Evolutionary conservation across 2,888 invertebrate species (phyloP), one percentile per base, ranked within the genome.

Genomic region (Pyrrhia umbra): DNA sequence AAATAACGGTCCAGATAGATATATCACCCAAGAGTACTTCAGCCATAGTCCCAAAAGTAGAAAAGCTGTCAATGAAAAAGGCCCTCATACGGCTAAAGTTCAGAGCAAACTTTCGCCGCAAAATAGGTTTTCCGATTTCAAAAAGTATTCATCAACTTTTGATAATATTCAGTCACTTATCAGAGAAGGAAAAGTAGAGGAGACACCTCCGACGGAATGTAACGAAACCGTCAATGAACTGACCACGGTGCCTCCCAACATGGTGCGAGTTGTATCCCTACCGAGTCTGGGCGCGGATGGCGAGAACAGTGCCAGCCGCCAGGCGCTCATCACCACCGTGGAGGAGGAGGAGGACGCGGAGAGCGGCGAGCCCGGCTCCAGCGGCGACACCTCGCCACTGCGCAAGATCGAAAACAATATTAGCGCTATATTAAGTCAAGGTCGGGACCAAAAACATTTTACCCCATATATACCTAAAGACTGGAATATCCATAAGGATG

Each of bases 91-190:
- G 37, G 90, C 83, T 73, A 83, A 91, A 68, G 85, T 91, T 58
- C 95, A 91, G 69, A 95, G 85, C 74, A 95, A 95, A 81, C 80
- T 95, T 25, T 95, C 95, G 0, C 96, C 96, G 8, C 95, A 95
- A 79, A 95, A 93, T 82, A 93, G 95, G 74, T 95, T 95, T 83
- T 90, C 95, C 9, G 97, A 97, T 83, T 95, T 96, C 79, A 97
- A 96, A 83, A 96, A 97, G 83, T 97, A 96, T 90, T 97, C 97
- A 75, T 96, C 96, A 43, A 97, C 97, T 8, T 97, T 97, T 87
- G 97, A 97, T 93, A 97, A 97, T 85, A 96, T 97, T 80, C 96
- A 96, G 85, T 97, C 97, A 40, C 90, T 97, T 75, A 95, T 97
- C 70, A 96, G 96, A 81, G 97, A 97, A 86, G 97, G 96, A 20